Base-by-base conservation (phyloP, 2,797 vertebrate genomes). In the Thunnus albacares region DNA sequence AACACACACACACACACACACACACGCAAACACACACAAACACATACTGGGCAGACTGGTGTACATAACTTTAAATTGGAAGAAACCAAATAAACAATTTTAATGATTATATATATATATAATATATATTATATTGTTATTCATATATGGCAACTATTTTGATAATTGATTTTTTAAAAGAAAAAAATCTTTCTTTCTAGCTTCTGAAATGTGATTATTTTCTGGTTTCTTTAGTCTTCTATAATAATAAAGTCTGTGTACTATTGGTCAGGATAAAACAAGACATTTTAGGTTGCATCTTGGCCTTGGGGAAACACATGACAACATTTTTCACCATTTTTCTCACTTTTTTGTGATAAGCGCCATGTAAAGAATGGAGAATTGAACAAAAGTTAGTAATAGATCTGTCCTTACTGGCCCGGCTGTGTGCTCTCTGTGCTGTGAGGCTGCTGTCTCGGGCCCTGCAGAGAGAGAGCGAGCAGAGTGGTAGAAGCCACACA, bases 401-500 rank as follows among this genome's bases (percentile, higher is more conserved):
- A 77, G 75, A 85, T 87, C 53, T 75, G 35, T 71, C 65, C 63
- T 70, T 6, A 49, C 59, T 75, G 75, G 60, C 57, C 9, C 57
- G 66, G 62, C 77, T 73, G 66, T 53, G 53, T 82, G 15, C 76
- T 67, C 49, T 74, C 30, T 71, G 61, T 77, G 89, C 88, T 90
- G 62, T 66, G 62, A 64, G 20, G 89, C 72, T 79, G 81, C 87
- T 86, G 70, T 70, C 87, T 90, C 71, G 62, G 83, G 83, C 89
- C 53, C 70, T 53, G 72, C 67, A 91, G 75, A 90, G 63, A 88
- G 86, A 72, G 75, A 80, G 71, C 9, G 53, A 85, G 83, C 84
- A 82, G 90, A 93, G 81, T 90, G 88, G 83, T 87, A 65, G 82
- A 93, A 93, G 87, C 93, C 89, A 92, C 94, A 94, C 94, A 94